Base-by-base conservation (phyloP, 2,113 vertebrate genomes). In the Perca schrenkii region DNA sequence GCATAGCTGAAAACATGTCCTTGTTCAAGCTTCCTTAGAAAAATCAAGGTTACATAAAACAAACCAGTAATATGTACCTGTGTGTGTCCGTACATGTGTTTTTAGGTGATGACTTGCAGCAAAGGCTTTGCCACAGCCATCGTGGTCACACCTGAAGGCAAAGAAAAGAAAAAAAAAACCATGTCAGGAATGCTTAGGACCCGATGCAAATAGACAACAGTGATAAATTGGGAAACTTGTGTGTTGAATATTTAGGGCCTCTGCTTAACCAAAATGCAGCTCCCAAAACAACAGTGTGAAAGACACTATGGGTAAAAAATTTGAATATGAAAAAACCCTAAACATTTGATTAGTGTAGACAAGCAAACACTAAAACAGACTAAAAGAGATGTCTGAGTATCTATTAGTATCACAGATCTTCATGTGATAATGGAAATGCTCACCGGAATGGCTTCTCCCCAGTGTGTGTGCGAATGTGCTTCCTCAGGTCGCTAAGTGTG, bases 361-460 rank as follows among this genome's bases (percentile, higher is more conserved):
- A 16, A 65, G 7, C 34, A 31, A 84, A 69, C 75, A 69, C 21
- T 46, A 4, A 22, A 58, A n/a, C 28, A 49, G 22, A 67, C 36
- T 16, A 16, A 60, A 11, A 50, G n/a, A 57, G 14, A 28, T 13
- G 22, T 13, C 36, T 25, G 60, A 68, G 22, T 17, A 62, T 68
- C 8, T 66, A n/a, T 22, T 50, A 36, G 22, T 56, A 65, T 43
- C 34, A 49, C 3, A 63, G n/a, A 68, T 43, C 60, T 70, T 80
- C 15, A 19, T 64, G 16, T 47, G 3, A 57, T 40, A 4, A 78
- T 66, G 25, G 17, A 60, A 84, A 79, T 79, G 19, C 94, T 93
- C 86, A 99, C 98, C 98, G 95, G 93, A 99, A 99, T 82, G 98
- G 98, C 94, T 98, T 99, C 94, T 99, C 98, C 93, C 98, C 97